A percentile compares a stretch with the other conserved stretches of the same genome.
phyloP scores from a whole-genome alignment of 2,888 invertebrate genomes.

The Microdon myrmicae region DNA sequence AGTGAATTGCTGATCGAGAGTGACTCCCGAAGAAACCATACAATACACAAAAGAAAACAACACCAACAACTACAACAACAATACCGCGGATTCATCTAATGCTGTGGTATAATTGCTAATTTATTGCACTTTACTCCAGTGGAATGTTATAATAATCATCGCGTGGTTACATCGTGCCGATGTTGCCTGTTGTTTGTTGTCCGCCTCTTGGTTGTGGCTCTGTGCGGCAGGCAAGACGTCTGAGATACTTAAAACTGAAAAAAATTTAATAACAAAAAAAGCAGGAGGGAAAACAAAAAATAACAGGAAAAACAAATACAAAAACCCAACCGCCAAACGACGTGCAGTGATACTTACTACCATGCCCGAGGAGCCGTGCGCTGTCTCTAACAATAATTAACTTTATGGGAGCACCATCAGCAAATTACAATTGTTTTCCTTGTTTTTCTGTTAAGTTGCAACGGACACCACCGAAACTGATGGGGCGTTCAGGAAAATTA shows the following conservation, averaged over 20 bases:
- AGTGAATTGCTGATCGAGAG: too few relatives aligned
- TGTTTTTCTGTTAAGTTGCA: too few relatives aligned
- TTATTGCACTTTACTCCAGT: constrained; percentile 49
- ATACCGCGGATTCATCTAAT: constrained; percentile 39
- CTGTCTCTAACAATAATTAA: constrained; percentile 52
- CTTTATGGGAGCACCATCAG: constrained; percentile 49
- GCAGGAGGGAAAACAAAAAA: constrained; percentile 16
- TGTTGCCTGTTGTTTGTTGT: constrained; percentile 14
- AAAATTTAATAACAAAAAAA: constrained; percentile 21
- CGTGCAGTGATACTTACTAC: background rate
- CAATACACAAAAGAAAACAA: too few relatives aligned
- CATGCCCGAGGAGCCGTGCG: constrained; percentile 46
- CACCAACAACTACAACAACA: too few relatives aligned
- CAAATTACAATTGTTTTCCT: constrained; percentile 42
- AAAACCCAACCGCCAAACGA: constrained; percentile 12
- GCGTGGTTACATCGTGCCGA: constrained; percentile 23
- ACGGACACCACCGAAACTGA: too few relatives aligned
- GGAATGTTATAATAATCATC: constrained; percentile 50
- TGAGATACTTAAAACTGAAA: too few relatives aligned
- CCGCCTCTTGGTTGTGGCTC: too few relatives aligned
- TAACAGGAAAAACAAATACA: constrained; percentile 40
- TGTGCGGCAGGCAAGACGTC: constrained; percentile 1
- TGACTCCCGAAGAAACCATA: too few relatives aligned
- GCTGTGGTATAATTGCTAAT: constrained; percentile 49
- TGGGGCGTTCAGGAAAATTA: too few relatives aligned